phyloP scores from a whole-genome alignment of 2,113 vertebrate species.

The Equus quagga region DNA sequence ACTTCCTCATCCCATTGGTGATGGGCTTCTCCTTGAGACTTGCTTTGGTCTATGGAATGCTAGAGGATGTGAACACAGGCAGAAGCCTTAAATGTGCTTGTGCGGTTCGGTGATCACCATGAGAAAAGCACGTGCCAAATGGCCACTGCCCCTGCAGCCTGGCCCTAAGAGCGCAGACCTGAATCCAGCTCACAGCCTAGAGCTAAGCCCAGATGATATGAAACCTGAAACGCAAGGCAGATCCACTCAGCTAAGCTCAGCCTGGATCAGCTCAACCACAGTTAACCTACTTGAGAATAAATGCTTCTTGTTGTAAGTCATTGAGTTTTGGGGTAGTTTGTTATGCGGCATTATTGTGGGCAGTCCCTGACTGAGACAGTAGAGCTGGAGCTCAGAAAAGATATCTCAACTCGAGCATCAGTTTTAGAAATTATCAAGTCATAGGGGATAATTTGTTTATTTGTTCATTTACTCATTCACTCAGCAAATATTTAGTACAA shows the following conservation, averaged over 20 bases:
- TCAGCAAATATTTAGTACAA: background rate
- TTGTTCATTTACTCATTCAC: background rate
- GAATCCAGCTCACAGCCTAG: background rate
- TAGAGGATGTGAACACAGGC: background rate
- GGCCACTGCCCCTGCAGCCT: background rate
- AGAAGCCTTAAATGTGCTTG: background rate
- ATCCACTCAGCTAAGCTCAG: background rate
- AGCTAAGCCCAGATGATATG: background rate
- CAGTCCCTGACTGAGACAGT: background rate
- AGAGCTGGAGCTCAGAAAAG: background rate
- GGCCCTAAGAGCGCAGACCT: background rate
- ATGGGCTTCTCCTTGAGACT: background rate
- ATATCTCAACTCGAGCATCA: background rate
- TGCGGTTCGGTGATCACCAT: background rate
- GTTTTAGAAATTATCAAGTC: background rate
- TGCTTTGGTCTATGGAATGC: background rate
- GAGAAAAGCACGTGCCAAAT: background rate
- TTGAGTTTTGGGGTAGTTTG: background rate
- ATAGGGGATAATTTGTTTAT: background rate
- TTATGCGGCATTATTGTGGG: background rate
- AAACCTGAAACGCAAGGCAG: too few relatives aligned
- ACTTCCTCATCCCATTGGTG: too few relatives aligned
- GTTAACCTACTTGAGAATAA: background rate
- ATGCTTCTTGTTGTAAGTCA: background rate
- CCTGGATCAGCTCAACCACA: background rate